A percentile compares a stretch with the other conserved stretches of the same genome.
Conservation (phyloP, 2,113 vertebrate genomes). For the Rhynchopsitta pachyrhyncha region DNA sequence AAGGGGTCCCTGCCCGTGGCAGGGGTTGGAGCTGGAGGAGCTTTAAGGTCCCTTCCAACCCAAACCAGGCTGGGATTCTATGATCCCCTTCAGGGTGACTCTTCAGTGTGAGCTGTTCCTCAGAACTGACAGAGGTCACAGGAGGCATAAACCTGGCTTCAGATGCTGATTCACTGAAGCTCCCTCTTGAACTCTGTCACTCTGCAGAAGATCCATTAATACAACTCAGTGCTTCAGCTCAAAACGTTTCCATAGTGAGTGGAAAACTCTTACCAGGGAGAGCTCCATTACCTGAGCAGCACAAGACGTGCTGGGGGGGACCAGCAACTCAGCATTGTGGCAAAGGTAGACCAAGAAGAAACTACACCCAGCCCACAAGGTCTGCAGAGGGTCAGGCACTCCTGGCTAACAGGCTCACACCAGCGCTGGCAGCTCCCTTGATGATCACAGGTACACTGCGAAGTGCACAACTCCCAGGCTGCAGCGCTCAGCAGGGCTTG, state of each 20-base stretch:
- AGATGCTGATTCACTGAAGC: not conserved
- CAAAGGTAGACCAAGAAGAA: not conserved
- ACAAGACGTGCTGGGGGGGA: not conserved
- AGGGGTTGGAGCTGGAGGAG: not conserved
- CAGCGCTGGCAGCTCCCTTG: not conserved
- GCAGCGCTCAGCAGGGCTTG: not conserved
- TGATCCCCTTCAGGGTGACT: accelerated
- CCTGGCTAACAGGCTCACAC: accelerated
- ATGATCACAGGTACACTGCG: not conserved
- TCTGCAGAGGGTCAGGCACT: not conserved
- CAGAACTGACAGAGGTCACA: accelerated
- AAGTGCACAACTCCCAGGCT: not conserved
- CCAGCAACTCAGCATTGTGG: not conserved
- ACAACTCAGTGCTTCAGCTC: not conserved
- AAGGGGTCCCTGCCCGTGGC: not conserved
- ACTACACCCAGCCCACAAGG: not conserved
- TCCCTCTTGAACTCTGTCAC: not conserved
- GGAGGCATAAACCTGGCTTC: not conserved
- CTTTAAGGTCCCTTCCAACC: not conserved
- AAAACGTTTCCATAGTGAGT: not conserved
- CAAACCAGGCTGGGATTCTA: not conserved
- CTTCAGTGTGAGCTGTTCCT: not conserved
- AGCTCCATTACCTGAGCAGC: not conserved
- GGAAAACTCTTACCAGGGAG: not conserved
- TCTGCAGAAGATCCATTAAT: not conserved